Percentiles rank a stretch among this genome's conserved stretches.
These are phyloP conservation scores for Eulithis testata DNA, from an alignment of 2,888 invertebrate genomes.

Conservation along the genomic window DNA sequence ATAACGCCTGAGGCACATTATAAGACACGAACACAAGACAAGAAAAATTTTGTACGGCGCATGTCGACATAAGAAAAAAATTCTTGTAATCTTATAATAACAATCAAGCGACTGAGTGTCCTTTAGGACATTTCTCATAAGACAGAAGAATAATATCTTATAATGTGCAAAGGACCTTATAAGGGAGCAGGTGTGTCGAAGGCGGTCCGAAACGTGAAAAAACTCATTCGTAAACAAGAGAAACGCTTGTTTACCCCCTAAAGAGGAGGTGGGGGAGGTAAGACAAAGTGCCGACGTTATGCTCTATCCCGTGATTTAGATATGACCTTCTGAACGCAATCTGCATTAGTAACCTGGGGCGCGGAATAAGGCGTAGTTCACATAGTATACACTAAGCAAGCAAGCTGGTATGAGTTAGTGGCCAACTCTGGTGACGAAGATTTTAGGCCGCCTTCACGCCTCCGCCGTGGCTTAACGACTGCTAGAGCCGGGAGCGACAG, in stretches of 20 bases:
- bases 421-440: too few relatives aligned
- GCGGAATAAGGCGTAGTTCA: conserved; percentile 34
- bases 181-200: conserved; percentile 75
- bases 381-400: background rate
- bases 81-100: too few relatives aligned
- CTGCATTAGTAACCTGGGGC: conserved; percentile 70
- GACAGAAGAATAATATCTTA: too few relatives aligned
- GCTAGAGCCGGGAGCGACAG: too few relatives aligned
- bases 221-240: conserved; percentile 80
- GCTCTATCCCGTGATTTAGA: conserved; percentile 78
- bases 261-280: conserved; percentile 70
- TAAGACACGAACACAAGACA: too few relatives aligned
- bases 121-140: too few relatives aligned
- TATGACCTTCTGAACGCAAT: conserved; percentile 78
- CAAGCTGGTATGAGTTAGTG: too few relatives aligned
- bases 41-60: too few relatives aligned
- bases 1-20: conserved; percentile 34
- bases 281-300: conserved; percentile 78
- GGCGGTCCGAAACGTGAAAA: conserved; percentile 70
- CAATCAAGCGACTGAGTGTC: too few relatives aligned
- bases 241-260: conserved; percentile 57
- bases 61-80: too few relatives aligned
- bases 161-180: conserved; percentile 9
- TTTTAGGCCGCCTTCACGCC: too few relatives aligned
- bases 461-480: too few relatives aligned